Evolutionary conservation across 2,113 vertebrate species (phyloP), one percentile per base, ranked within the genome.

Genomic region (Boleophthalmus pectinirostris): DNA sequence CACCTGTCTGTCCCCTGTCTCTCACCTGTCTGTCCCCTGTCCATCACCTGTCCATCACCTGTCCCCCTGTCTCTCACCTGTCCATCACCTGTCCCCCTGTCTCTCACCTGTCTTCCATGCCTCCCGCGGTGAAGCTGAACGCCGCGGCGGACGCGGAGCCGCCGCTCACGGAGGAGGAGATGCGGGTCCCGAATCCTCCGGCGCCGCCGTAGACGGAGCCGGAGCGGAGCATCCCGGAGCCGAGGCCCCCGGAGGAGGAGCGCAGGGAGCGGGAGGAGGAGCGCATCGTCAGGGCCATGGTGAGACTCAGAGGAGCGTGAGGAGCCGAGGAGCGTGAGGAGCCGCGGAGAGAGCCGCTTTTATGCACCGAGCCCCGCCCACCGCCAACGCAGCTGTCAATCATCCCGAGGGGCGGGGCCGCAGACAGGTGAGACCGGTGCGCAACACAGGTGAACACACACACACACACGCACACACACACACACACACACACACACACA

Each of bases 151-250:
- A 5, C 73, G 61, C 10, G 14, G 15, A 69, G 13, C 38, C 18
- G 13, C 21, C 45, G 20, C 29, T 53, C 61, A 70, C 49, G 20
- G 29, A 47, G 74, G 29, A 47, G 74, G 89, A 91, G 69, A 90
- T 70, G 0, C 79, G 75, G 20, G 79, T 78, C 0, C 82, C 80
- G 0, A 64, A 56, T 0, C 89, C 81, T 10, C 89, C 87, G 0
- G 90, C 84, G 43, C 90, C 90, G 16, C 82, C 89, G 2, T 91
- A 80, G 53, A 93, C 72, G 69, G 14, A 57, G 18, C 90, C 92
- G 67, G 86, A 80, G n/a, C 69, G 45, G 16, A 74, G 66, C 57
- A 5, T 2, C 75, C 69, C 90, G 91, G 8, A 93, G 77, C 2
- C 88, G 61, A 16, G n/a, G 33, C 18, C 15, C 33, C 12, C 5